phyloP scores from a whole-genome alignment of 1,140 invertebrate genomes.

The Zaprionus ghesquierei region DNA sequence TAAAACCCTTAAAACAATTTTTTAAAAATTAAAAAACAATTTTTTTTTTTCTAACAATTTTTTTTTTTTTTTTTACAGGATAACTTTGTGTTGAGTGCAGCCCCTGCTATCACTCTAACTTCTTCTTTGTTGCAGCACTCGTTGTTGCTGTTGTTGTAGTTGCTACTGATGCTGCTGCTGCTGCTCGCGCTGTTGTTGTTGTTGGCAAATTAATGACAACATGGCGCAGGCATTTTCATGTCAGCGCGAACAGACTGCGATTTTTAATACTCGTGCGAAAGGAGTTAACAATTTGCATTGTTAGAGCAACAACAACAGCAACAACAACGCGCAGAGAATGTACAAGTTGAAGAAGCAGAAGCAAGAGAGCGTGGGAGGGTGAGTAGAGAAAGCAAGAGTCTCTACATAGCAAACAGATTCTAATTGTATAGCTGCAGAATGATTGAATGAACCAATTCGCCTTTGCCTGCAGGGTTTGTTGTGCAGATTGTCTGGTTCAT shows the following conservation, averaged over 20 bases:
- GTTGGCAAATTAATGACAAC: conserved; percentile 67
- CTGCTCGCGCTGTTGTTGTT: conserved; percentile 23
- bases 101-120: not conserved
- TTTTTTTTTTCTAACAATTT: too few species aligned
- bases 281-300: conserved; percentile 35
- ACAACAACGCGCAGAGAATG: not conserved
- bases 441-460: not conserved
- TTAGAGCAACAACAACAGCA: not conserved
- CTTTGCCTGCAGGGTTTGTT: not conserved
- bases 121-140: conserved; percentile 6
- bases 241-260: conserved; percentile 44
- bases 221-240: conserved; percentile 55
- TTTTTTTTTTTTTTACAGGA: too few species aligned
- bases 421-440: not conserved
- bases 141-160: conserved; percentile 5
- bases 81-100: not conserved
- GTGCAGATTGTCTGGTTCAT: not conserved
- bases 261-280: conserved; percentile 12
- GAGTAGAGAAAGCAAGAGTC: not conserved
- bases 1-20: too few species aligned
- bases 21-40: too few species aligned
- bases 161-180: not conserved
- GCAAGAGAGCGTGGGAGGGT: not conserved
- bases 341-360: not conserved
- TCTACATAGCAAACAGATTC: not conserved